Conservation (phyloP, 2,113 vertebrate genomes). For the Anseranas semipalmata region DNA sequence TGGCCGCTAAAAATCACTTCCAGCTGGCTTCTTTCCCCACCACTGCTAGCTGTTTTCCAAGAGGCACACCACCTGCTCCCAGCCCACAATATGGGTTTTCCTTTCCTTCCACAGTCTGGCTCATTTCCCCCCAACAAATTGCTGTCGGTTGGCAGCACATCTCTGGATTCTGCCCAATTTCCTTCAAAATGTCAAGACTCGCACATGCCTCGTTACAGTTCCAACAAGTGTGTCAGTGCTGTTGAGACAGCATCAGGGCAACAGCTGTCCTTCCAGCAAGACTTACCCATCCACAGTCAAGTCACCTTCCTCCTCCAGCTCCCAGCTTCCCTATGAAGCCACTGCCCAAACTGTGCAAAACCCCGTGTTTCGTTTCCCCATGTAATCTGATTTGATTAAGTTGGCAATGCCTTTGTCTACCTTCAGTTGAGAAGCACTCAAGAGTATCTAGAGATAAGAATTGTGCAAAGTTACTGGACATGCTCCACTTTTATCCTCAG, state of each 20-base stretch:
- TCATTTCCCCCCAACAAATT: accelerated
- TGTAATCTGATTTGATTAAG: background rate
- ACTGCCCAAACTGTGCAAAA: background rate
- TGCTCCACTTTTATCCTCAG: background rate
- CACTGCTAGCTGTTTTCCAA: background rate
- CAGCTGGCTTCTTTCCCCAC: background rate
- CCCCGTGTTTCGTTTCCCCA: background rate
- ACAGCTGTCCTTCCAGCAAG: background rate
- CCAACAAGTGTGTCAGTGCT: background rate
- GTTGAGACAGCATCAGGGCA: background rate
- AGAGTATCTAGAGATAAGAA: background rate
- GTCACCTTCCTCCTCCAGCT: background rate
- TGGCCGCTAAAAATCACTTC: background rate
- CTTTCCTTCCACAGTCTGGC: background rate
- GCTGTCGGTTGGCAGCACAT: background rate
- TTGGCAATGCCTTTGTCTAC: background rate
- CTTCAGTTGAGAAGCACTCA: background rate
- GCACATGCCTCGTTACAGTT: accelerated
- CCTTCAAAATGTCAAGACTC: background rate
- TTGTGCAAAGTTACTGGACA: accelerated
- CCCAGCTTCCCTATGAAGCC: background rate
- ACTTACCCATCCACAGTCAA: background rate
- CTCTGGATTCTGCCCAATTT: background rate
- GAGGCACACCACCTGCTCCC: background rate
- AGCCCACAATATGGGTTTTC: background rate